phyloP scores from a whole-genome alignment of 2,113 vertebrate species.

The Notothenia rossii region DNA sequence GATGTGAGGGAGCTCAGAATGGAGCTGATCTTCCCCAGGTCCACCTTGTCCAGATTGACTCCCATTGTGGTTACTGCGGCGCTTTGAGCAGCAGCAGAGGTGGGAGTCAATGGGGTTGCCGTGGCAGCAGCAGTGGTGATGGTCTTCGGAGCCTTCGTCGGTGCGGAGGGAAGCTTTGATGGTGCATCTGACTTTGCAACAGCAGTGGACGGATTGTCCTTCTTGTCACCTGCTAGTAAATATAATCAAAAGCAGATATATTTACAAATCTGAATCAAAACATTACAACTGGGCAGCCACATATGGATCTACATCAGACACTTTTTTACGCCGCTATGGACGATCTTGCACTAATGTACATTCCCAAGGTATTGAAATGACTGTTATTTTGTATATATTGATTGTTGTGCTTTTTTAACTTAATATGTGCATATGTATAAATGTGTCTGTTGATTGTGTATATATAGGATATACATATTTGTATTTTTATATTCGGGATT shows the following conservation, averaged over 20 bases:
- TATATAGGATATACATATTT: too few relatives aligned
- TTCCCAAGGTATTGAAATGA: too few relatives aligned
- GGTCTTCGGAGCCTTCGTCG: conserved; percentile 49
- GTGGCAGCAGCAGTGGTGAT: conserved; percentile 44
- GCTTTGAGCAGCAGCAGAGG: conserved; percentile 66
- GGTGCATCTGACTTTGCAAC: conserved; percentile 68
- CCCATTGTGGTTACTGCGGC: conserved; percentile 81
- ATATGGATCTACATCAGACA: neutral
- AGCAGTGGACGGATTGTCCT: conserved; percentile 81
- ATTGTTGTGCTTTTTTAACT: too few relatives aligned
- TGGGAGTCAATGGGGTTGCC: conserved; percentile 64
- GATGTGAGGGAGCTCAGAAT: conserved; percentile 96
- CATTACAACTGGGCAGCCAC: neutral
- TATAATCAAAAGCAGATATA: neutral
- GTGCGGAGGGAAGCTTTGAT: conserved; percentile 64
- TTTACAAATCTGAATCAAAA: conserved; percentile 3
- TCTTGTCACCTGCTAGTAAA: conserved; percentile 87
- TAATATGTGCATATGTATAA: too few relatives aligned
- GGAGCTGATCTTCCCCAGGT: conserved; percentile 98
- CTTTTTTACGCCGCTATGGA: too few relatives aligned
- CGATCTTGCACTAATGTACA: too few relatives aligned
- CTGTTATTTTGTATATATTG: too few relatives aligned
- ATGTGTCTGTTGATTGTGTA: too few relatives aligned
- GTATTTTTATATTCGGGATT: too few relatives aligned
- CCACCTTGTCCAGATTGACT: conserved; percentile 94